These are phyloP conservation scores for Chrysogorgia sp. DNA, from an alignment of 92 coral and sea anemone genomes.

Conservation along the genomic window DNA sequence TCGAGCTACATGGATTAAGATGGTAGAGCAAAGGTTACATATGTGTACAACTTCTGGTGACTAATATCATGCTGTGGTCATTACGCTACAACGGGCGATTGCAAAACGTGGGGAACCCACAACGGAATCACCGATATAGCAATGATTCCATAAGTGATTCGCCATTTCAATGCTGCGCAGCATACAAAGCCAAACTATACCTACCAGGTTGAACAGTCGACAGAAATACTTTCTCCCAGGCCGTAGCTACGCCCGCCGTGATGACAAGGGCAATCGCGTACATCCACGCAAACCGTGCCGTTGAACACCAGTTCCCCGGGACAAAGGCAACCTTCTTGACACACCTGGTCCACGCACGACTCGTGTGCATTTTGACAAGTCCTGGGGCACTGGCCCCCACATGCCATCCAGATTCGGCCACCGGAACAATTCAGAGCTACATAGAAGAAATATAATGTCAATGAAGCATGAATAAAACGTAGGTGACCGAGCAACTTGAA, in stretches of 20 bases:
- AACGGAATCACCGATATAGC: too few relatives aligned
- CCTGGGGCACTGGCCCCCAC: conserved; percentile 83
- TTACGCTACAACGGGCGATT: too few relatives aligned
- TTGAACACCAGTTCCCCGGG: conserved; percentile 71
- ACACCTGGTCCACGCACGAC: conserved; percentile 68
- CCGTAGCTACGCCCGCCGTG: conserved; percentile 72
- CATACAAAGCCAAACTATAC: not conserved
- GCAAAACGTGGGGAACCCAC: too few relatives aligned
- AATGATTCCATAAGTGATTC: not conserved
- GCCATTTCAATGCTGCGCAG: too few relatives aligned
- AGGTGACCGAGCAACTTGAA: too few relatives aligned
- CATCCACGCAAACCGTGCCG: conserved; percentile 74
- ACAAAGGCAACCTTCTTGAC: conserved; percentile 81
- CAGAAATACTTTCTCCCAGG: conserved; percentile 64
- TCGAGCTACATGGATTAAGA: too few relatives aligned
- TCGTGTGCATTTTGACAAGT: conserved; percentile 77
- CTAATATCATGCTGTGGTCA: not conserved
- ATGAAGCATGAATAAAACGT: not conserved
- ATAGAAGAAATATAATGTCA: not conserved
- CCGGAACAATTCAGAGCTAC: conserved; percentile 61
- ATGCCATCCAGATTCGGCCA: conserved; percentile 73
- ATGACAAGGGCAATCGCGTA: conserved; percentile 79
- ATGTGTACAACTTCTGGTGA: too few relatives aligned
- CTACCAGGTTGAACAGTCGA: conserved; percentile 78
- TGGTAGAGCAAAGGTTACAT: too few relatives aligned